These are phyloP conservation scores for Clamator glandarius DNA, from an alignment of 2,797 vertebrate species.

Conservation along the genomic window DNA sequence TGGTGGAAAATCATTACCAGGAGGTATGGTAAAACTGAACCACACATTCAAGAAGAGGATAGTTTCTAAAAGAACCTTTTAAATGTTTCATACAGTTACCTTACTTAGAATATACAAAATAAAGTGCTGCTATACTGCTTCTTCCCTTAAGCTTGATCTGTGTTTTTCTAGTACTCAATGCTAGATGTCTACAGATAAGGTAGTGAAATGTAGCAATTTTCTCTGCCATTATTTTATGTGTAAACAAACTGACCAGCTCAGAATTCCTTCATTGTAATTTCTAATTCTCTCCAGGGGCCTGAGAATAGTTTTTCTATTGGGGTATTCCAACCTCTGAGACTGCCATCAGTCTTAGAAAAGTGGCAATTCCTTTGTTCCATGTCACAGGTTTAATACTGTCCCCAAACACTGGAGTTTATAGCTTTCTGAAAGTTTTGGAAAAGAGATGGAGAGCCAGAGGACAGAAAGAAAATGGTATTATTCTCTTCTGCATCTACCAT, in stretches of 20 bases:
- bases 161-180: not conserved
- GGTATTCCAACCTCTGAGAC: not conserved
- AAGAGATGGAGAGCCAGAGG: not conserved
- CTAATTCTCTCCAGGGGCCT: not conserved
- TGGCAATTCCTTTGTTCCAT: not conserved
- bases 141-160: not conserved
- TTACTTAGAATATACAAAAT: not conserved
- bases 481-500: not conserved
- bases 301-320: not conserved
- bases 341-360: not conserved
- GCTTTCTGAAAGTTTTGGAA: not conserved
- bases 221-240: not conserved
- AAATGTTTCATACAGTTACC: not conserved
- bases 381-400: not conserved
- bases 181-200: not conserved
- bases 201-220: not conserved
- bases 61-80: not conserved
- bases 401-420: not conserved
- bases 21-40: not conserved
- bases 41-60: not conserved
- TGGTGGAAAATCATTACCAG: not conserved
- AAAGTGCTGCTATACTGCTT: not conserved
- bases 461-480: not conserved
- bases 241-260: not conserved
- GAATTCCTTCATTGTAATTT: not conserved